Base-by-base conservation (phyloP, 1,140 invertebrate genomes). In the Homarus americanus region DNA sequence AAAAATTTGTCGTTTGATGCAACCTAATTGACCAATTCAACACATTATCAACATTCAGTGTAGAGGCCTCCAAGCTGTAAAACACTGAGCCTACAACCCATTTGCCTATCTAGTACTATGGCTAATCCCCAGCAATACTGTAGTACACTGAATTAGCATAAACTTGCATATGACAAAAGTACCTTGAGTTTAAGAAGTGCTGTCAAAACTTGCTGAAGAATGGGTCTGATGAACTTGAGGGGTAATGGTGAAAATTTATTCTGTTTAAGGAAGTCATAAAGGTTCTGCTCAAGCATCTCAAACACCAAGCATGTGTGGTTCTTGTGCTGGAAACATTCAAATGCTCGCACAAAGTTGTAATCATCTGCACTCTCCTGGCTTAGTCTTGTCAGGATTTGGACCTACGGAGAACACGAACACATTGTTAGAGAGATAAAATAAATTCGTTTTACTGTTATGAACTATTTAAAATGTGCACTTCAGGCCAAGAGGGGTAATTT, bases 351-450 rank as follows among this genome's bases (percentile, higher is more conserved):
- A 96, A 99, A 99, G 95, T 99, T 99, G 95, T 98, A 98, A 95
- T 99, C 98, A 94, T 99, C 99, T 93, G 99, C 99, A 96, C 99
- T 99, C 96, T 99, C 99, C 95, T 99, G 98, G 94, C 98, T 99
- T 20, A 99, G 95, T 92, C 98, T 96, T 87, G 98, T 98, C 94
- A 99, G 95, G 95, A 99, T 99, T 94, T 98, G 98, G 93, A 98
- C 97, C 97, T 97, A 93, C 44, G 93, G 93, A 85, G 92, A 91
- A 75, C 63, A 69, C 4, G 58, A 24, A 63, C 12, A 69, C 17
- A 58, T 20, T 24, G 5, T 58, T 58, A 20, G 12, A n/a, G n/a
- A n/a, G n/a, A n/a, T n/a, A n/a, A n/a, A n/a, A n/a, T n/a, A n/a
- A n/a, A n/a, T n/a, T n/a, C n/a, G n/a, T n/a, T n/a, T n/a, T n/a